Evolutionary conservation across 1,140 invertebrate species (phyloP).

Genomic region (Archivesica marissinica): DNA sequence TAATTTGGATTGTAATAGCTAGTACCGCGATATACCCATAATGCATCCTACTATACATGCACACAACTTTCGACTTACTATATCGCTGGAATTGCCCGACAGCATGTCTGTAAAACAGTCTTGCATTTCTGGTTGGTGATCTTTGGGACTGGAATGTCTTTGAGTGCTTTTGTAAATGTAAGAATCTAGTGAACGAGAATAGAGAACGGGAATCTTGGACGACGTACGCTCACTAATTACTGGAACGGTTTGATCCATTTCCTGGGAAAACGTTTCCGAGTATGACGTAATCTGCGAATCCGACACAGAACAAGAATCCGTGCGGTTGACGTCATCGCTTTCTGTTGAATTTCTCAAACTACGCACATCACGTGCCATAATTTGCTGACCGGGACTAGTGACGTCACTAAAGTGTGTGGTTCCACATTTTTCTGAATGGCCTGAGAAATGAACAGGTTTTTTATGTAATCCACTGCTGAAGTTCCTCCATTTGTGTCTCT

Average conservation of each 20-base stretch:
- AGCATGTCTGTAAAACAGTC: constrained; percentile 3
- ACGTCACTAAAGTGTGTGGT: constrained; percentile 15
- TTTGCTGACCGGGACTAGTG: background rate
- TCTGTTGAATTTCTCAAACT: background rate
- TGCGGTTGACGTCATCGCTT: background rate
- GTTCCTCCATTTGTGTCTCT: constrained; percentile 57
- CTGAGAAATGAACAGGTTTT: constrained; percentile 42
- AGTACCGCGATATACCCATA: too few species aligned
- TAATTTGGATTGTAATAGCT: too few species aligned
- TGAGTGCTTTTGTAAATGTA: background rate
- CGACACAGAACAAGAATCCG: constrained; percentile 35
- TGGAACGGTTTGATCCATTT: constrained; percentile 40
- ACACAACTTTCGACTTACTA: too few species aligned
- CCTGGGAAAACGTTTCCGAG: constrained; percentile 24
- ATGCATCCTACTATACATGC: too few species aligned
- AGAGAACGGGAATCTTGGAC: background rate
- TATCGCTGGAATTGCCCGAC: constrained; percentile 19
- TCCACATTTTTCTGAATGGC: constrained; percentile 20
- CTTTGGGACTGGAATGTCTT: background rate
- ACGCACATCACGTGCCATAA: background rate
- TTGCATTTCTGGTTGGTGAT: background rate
- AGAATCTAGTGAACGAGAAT: background rate
- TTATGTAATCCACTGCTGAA: background rate
- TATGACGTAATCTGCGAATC: constrained; percentile 59
- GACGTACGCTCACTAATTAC: background rate